Base-by-base conservation (phyloP, 2,888 invertebrate genomes). In the Thera obeliscata region DNA sequence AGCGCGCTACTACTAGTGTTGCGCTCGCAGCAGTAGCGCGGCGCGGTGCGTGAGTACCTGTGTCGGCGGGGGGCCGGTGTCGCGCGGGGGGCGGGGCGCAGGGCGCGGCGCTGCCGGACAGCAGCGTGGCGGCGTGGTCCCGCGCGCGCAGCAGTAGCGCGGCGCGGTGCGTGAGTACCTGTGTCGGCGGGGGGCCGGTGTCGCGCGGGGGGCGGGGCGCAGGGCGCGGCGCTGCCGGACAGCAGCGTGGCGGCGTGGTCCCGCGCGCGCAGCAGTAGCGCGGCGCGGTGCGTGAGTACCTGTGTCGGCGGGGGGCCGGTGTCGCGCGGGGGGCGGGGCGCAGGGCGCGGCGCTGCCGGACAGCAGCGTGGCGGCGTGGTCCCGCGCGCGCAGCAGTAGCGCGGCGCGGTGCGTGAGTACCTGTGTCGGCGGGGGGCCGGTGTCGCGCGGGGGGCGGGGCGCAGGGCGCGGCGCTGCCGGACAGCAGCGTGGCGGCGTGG, bases 401-500 rank as follows among this genome's bases (percentile, higher is more conserved):
- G 97, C 96, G 54, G 96, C 95, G 8, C 96, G 96, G 88, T 96
- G 96, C 69, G 95, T 3, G 3, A 6, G 43, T 58, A 86, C 84
- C 90, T 5, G 83, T 82, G 75, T 85, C 81, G 38, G 76, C 67
- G 35, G 71, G 68, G 12, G 85, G 81, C 11, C 85, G 76, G 69
- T 83, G 85, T 4, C 82, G 58, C 48, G 78, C 60, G 64, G 67
- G 78, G 60, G 81, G 78, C 65, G 71, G 74, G 5, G 78, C 48
- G 35, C 78, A 76, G 72, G 73, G 74, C 70, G 75, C 86, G 6
- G 91, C 48, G 35, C 97, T 97, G 49, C 96, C 96, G 48, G 60
- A 50, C 41, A 98, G 91, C 84, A 98, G 96, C 81, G 97, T 96
- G 56, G 95, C 94, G 11, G 97, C 96, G 86, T 98, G 98, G 85